Evolutionary conservation across 2,797 vertebrate species (phyloP).

Genomic region (Cryptoprocta ferox): DNA sequence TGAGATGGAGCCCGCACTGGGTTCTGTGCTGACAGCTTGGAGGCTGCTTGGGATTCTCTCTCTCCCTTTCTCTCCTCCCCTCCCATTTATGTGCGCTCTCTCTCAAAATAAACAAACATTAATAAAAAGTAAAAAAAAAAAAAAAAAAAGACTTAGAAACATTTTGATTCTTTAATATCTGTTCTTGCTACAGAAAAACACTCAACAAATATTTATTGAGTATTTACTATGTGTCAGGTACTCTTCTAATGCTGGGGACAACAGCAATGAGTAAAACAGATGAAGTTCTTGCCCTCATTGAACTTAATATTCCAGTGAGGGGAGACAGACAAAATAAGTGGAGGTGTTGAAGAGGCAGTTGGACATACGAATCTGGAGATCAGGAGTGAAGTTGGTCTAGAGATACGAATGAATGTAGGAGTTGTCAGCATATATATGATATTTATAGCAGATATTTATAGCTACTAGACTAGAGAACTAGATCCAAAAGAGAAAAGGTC

Average conservation of each 20-base stretch:
- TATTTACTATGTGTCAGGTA: background rate
- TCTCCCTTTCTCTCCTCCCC: too few species aligned
- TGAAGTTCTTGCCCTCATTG: background rate
- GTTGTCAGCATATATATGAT: background rate
- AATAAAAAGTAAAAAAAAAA: too few species aligned
- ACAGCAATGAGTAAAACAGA: background rate
- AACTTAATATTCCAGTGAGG: background rate
- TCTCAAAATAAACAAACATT: too few species aligned
- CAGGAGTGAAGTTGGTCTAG: background rate
- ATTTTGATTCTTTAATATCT: constrained; percentile 34
- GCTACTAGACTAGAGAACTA: background rate
- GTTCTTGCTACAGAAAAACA: background rate
- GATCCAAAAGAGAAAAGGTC: background rate
- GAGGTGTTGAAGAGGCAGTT: background rate
- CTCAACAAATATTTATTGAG: background rate
- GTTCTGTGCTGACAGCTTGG: too few species aligned
- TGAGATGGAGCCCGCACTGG: too few species aligned
- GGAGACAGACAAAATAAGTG: background rate
- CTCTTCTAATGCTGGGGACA: background rate
- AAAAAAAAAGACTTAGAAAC: background rate
- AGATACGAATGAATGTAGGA: constrained; percentile 1
- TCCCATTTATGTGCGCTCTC: too few species aligned
- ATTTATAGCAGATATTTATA: background rate
- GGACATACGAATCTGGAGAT: background rate
- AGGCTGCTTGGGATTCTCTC: too few species aligned